Evolutionary conservation across 2,888 invertebrate species (phyloP).

Genomic region (Polydrusus pterygomalis): DNA sequence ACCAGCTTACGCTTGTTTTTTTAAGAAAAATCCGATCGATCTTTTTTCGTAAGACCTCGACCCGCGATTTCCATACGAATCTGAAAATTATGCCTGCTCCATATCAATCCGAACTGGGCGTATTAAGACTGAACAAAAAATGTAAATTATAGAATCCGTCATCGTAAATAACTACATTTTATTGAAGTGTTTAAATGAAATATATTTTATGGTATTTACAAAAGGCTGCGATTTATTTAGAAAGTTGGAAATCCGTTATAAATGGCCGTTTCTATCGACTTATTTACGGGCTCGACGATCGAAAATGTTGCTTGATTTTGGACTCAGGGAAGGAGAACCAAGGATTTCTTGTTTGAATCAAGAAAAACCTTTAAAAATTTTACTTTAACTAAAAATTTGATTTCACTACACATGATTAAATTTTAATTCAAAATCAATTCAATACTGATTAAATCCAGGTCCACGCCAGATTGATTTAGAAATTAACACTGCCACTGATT

Average conservation of each 20-base stretch:
- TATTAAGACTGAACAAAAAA: constrained; percentile 50
- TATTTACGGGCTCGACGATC: constrained; percentile 65
- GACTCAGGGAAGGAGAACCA: constrained; percentile 30
- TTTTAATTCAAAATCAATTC: too few species aligned
- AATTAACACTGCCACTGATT: too few species aligned
- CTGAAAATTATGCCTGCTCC: constrained; percentile 49
- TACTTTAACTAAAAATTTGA: too few species aligned
- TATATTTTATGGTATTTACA: constrained; percentile 67
- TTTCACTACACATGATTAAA: too few species aligned
- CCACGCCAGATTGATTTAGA: too few species aligned
- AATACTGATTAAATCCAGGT: too few species aligned
- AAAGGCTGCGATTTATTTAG: constrained; percentile 64
- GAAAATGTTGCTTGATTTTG: constrained; percentile 60
- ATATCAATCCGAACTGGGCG: constrained; percentile 46
- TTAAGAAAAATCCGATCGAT: constrained; percentile 10
- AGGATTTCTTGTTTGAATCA: not conserved
- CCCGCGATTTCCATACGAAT: constrained; percentile 42
- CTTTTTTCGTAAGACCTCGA: constrained; percentile 4
- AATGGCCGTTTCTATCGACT: constrained; percentile 61
- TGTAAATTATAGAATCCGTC: constrained; percentile 61
- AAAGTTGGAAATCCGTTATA: constrained; percentile 60
- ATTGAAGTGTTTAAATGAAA: constrained; percentile 66
- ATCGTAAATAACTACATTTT: constrained; percentile 65
- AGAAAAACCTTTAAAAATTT: too few species aligned
- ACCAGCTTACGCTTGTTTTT: not conserved